A percentile compares a stretch with the other conserved stretches of the same genome.
These are phyloP conservation scores for Zophobas morio DNA, from an alignment of 1,140 invertebrate genomes.

Conservation along the genomic window DNA sequence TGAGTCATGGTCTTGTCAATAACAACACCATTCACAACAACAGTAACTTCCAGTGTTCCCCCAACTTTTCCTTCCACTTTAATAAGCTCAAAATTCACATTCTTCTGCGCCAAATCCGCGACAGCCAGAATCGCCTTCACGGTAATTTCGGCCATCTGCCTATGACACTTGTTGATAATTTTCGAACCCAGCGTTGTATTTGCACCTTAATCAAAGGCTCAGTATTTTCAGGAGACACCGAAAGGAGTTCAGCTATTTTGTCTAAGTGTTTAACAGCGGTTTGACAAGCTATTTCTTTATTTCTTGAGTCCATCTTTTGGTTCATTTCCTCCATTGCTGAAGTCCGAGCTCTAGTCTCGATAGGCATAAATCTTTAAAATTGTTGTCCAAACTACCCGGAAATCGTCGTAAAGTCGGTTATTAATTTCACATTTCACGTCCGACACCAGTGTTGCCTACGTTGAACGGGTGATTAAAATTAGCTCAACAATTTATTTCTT, in stretches of 20 bases:
- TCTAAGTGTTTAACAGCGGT: constrained; percentile 91
- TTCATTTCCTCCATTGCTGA: too few species aligned
- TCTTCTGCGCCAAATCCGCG: constrained; percentile 92
- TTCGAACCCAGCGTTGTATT: constrained; percentile 99
- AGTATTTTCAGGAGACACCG: constrained; percentile 84
- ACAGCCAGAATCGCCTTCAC: constrained; percentile 96
- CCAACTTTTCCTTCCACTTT: constrained; percentile 99
- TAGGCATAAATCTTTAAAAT: too few species aligned
- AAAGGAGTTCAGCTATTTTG: constrained; percentile 90
- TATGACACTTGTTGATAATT: constrained; percentile 93
- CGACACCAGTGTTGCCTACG: too few species aligned
- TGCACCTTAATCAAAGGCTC: constrained; percentile 95
- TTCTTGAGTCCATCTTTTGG: too few species aligned
- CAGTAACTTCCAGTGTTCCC: constrained; percentile 96
- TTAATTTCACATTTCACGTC: too few species aligned
- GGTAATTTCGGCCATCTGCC: constrained; percentile 99
- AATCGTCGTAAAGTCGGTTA: too few species aligned
- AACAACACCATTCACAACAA: constrained; percentile 96
- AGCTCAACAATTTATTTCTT: too few species aligned
- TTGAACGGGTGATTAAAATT: too few species aligned
- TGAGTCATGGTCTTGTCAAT: constrained; percentile 98
- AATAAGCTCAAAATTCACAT: constrained; percentile 99
- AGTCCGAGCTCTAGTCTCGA: too few species aligned
- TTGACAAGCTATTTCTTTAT: constrained; percentile 97
- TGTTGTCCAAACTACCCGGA: too few species aligned